Base-by-base conservation (phyloP, 2,888 invertebrate genomes). In the Eumerus sabulonum region DNA sequence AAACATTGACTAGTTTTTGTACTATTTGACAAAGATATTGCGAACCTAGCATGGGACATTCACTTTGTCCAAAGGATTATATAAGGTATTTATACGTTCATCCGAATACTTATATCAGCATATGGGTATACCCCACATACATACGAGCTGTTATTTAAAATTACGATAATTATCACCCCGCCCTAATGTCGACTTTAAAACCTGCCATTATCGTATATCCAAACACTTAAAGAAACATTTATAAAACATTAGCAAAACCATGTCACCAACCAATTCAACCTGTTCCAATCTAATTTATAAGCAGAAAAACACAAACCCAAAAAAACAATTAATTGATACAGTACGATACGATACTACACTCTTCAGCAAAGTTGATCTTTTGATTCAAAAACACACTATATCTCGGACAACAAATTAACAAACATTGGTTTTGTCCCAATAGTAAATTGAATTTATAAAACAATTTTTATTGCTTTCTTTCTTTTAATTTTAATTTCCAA, bases 201-300 rank as follows among this genome's bases (percentile, higher is more conserved):
- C 7, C 27, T 7, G 2, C 27, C 27, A 27, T 67, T 63, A 51
- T 63, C 45, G 14, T 63, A n/a, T n/a, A n/a, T 53, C 36, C 12
- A 48, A 59, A 48, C 54, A 70, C 64, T 68, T 76, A 54, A 64
- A 64, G 48, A 42, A 12, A 54, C 54, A 76, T 76, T 76, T 44
- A 74, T 16, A 57, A 47, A 64, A 59, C 67, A 67, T 67, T 67
- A 57, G 57, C 57, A 14, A 53, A 40, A 47, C 19, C 17, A 27
- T 27, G 2, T 27, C 27, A 9, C 45, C 1, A 76, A 76, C 68
- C 53, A 27, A 63, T 27, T 51, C 1, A 76, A 76, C 68, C 53
- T 38, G 70, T 27, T 27, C 27, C 27, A 2, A 27, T 2, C 27
- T 2, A 2, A 27, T 27, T 4, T 7, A 7, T 27, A 27, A 27